phyloP scores from a whole-genome alignment of 2,888 invertebrate genomes.

The Philhelius pedissequus region DNA sequence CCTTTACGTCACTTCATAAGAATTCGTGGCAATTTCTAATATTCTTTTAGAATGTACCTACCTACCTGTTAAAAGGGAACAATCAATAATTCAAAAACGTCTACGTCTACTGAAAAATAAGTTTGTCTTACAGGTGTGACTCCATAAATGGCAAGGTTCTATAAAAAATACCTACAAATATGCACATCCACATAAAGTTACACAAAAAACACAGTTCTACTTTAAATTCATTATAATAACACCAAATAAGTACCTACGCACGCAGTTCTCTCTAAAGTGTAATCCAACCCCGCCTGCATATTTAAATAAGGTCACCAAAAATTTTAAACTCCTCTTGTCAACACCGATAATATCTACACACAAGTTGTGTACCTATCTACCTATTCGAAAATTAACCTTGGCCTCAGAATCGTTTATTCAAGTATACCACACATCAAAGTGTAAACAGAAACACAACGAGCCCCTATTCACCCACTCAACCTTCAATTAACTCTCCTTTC shows the following conservation, averaged over 20 bases:
- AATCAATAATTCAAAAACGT: too few species aligned
- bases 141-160: too few species aligned
- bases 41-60: too few species aligned
- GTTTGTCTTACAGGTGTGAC: too few species aligned
- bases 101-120: too few species aligned
- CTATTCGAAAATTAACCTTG: conserved; percentile 28
- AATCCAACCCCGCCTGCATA: not conserved
- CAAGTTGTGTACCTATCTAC: not conserved
- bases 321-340: conserved; percentile 1
- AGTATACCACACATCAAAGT: not conserved
- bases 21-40: too few species aligned
- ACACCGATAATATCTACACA: not conserved
- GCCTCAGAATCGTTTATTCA: conserved; percentile 4
- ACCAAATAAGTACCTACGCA: not conserved
- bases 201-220: too few species aligned
- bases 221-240: not conserved
- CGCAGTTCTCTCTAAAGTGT: not conserved
- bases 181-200: too few species aligned
- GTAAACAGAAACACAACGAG: conserved; percentile 12
- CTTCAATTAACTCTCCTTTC: not conserved
- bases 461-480: conserved; percentile 1
- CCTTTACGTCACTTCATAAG: too few species aligned
- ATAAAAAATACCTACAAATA: too few species aligned
- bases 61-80: too few species aligned
- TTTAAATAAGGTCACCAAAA: not conserved